Evolutionary conservation across 2,113 vertebrate species (phyloP).

Genomic region (Crocuta crocuta): DNA sequence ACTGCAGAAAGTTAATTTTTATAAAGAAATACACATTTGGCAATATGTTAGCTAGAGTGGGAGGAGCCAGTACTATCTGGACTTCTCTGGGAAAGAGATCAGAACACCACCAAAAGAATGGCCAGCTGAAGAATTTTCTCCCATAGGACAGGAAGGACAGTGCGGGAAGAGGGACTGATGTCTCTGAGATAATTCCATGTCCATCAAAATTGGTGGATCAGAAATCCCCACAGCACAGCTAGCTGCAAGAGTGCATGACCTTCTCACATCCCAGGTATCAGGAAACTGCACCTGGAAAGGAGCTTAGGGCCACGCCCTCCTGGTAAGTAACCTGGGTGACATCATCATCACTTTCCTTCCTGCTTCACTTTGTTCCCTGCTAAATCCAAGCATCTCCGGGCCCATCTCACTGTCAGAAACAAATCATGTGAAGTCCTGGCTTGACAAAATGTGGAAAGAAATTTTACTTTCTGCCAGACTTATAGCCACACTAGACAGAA

Average conservation of each 20-base stretch:
- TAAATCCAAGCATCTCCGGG: not conserved
- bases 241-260: not conserved
- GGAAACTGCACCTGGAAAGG: not conserved
- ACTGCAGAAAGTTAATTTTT: not conserved
- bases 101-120: not conserved
- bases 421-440: not conserved
- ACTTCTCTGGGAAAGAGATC: not conserved
- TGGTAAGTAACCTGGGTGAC: not conserved
- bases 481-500: not conserved
- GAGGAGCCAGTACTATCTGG: not conserved
- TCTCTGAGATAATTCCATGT: not conserved
- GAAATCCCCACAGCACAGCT: not conserved
- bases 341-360: not conserved
- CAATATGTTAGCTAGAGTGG: not conserved
- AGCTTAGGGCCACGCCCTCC: not conserved
- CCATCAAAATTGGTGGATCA: not conserved
- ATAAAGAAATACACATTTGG: not conserved
- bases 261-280: not conserved
- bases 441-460: not conserved
- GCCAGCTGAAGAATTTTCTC: not conserved
- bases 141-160: not conserved
- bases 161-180: rapidly evolving
- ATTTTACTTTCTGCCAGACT: not conserved
- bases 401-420: not conserved
- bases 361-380: too few relatives aligned